A percentile compares a stretch with the other conserved stretches of the same genome.
phyloP scores from a whole-genome alignment of 2,113 vertebrate genomes.

The Malaclemys terrapin region DNA sequence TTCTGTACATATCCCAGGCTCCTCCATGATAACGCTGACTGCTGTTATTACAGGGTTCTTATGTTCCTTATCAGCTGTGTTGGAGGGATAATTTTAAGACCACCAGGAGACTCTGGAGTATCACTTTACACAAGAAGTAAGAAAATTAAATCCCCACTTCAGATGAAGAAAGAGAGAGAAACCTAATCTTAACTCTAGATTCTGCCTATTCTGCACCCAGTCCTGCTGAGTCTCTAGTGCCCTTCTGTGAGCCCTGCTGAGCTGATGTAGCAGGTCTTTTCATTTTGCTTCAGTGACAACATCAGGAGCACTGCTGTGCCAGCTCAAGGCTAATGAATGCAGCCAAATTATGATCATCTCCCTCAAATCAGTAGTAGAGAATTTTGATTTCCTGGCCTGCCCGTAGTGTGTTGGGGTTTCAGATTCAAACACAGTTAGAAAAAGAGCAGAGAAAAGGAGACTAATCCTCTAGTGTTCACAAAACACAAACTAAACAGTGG shows the following conservation, averaged over 20 bases:
- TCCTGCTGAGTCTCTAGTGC: background rate
- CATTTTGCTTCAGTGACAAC: background rate
- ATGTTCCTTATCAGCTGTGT: background rate
- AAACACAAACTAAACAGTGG: background rate
- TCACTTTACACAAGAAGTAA: background rate
- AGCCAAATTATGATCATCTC: background rate
- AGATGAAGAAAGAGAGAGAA: background rate
- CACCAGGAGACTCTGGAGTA: background rate
- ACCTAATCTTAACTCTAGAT: background rate
- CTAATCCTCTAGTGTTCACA: background rate
- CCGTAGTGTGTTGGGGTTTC: background rate
- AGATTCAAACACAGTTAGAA: rapidly evolving
- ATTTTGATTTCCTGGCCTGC: background rate
- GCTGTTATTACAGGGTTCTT: background rate
- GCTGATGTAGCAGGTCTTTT: background rate
- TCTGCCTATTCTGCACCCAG: background rate
- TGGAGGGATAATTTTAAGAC: background rate
- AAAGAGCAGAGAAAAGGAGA: background rate
- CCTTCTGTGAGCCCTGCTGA: background rate
- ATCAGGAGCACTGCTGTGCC: background rate
- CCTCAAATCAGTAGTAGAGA: background rate
- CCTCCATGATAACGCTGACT: background rate
- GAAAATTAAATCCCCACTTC: background rate
- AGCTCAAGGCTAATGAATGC: background rate
- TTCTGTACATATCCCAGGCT: background rate